Conservation (phyloP, 1,140 invertebrate species). For the Belonocnema kinseyi region DNA sequence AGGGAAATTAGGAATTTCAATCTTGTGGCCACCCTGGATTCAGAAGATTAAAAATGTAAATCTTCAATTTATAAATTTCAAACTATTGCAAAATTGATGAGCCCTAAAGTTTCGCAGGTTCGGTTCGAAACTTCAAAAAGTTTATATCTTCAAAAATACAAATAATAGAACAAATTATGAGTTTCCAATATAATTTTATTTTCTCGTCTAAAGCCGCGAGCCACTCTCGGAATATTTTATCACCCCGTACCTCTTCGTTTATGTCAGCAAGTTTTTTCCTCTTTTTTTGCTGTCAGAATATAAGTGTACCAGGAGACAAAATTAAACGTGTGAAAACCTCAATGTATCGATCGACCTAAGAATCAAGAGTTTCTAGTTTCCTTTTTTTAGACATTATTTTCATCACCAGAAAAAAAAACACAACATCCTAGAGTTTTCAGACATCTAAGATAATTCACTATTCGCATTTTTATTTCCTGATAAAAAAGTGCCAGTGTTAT, state of each 20-base stretch:
- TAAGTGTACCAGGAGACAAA: not conserved
- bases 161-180: not conserved
- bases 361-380: not conserved
- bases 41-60: too few species aligned
- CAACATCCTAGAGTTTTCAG: too few species aligned
- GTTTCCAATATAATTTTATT: constrained; percentile 4
- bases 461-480: too few species aligned
- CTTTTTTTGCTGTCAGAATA: not conserved
- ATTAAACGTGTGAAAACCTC: constrained; percentile 21
- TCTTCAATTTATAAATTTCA: too few species aligned
- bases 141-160: too few species aligned
- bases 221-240: constrained; percentile 8
- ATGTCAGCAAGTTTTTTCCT: constrained; percentile 4
- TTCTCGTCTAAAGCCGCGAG: not conserved
- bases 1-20: too few species aligned
- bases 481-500: too few species aligned
- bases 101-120: too few species aligned
- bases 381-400: not conserved
- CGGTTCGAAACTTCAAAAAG: too few species aligned
- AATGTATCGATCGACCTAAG: not conserved
- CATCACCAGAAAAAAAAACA: not conserved
- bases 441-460: too few species aligned
- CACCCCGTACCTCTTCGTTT: not conserved
- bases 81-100: too few species aligned
- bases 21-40: too few species aligned